Evolutionary conservation across 1,140 invertebrate species (phyloP), one percentile per base, ranked within the genome.

Genomic region (Paramacrobiotus metropolitanus): DNA sequence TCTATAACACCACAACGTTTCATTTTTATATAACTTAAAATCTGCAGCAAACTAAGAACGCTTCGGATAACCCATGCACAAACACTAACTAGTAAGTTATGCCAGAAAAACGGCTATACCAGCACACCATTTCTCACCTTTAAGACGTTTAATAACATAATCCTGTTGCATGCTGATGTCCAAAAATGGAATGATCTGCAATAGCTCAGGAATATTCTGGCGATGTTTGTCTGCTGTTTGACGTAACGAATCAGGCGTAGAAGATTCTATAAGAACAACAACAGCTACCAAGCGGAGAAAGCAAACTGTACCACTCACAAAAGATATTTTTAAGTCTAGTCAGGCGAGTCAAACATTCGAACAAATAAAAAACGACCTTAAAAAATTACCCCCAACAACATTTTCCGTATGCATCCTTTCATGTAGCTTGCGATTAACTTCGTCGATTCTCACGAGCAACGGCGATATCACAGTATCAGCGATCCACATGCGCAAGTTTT

Each of bases 111-210:
- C 34, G 34, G n/a, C n/a, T 40, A 9, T n/a, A 40, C n/a, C n/a
- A n/a, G n/a, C n/a, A n/a, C n/a, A n/a, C n/a, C n/a, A n/a, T n/a
- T 28, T 9, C 24, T 15, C 9, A 55, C 48, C 48, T 28, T 24
- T 15, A 20, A 55, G 24, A 9, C 48, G 48, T 28, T 28, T 55
- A 4, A 55, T 4, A 24, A 55, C 15, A 24, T 55, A 55, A 24
- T 55, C 48, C 24, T 55, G 48, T 24, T 55, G 48, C 24, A 55
- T 55, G 24, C 15, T 55, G 48, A 55, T 55, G 4, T 55, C 48
- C 15, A 55, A 24, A 24, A 55, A 55, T 20, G 48, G 48, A 24
- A 55, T 55, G 15, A 55, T 24, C 28, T 55, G 48, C 24, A 55
- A 20, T 24, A 55, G 48, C 24, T 55, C 48, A 15, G 48, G 48